Evolutionary conservation across 2,888 invertebrate species (phyloP).

Genomic region (Pemphredon lugubris): DNA sequence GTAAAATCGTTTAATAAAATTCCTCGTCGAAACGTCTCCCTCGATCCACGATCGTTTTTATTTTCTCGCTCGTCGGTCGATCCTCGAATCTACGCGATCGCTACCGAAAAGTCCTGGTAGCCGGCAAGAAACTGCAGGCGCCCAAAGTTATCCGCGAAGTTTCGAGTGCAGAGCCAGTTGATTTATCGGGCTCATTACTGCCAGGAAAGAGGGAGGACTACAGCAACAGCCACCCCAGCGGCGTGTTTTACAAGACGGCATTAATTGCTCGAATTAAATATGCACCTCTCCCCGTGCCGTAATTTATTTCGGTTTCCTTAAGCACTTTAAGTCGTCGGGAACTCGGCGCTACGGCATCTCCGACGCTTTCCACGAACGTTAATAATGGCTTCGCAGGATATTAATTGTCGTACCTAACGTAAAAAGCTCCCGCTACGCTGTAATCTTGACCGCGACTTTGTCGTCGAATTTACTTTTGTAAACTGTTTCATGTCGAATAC

Average conservation of each 20-base stretch:
- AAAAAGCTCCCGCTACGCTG: constrained; percentile 48
- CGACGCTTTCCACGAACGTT: constrained; percentile 63
- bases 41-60: too few relatives aligned
- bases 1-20: too few relatives aligned
- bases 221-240: constrained; percentile 76
- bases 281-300: constrained; percentile 78
- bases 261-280: constrained; percentile 81
- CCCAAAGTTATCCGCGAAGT: constrained; percentile 78
- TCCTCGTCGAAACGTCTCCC: too few relatives aligned
- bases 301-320: constrained; percentile 80
- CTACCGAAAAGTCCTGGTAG: constrained; percentile 14
- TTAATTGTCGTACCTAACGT: constrained; percentile 63
- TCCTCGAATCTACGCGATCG: background rate
- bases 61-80: too few relatives aligned
- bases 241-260: constrained; percentile 81
- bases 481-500: too few relatives aligned
- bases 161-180: constrained; percentile 80
- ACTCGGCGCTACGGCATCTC: constrained; percentile 54
- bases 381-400: constrained; percentile 64
- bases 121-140: constrained; percentile 65
- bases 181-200: constrained; percentile 81
- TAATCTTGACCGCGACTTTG: constrained; percentile 41
- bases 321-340: constrained; percentile 76
- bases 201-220: constrained; percentile 71
- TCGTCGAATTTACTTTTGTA: too few relatives aligned